Base-by-base conservation (phyloP, 2,888 invertebrate species). In the Chrysina gloriosa region DNA sequence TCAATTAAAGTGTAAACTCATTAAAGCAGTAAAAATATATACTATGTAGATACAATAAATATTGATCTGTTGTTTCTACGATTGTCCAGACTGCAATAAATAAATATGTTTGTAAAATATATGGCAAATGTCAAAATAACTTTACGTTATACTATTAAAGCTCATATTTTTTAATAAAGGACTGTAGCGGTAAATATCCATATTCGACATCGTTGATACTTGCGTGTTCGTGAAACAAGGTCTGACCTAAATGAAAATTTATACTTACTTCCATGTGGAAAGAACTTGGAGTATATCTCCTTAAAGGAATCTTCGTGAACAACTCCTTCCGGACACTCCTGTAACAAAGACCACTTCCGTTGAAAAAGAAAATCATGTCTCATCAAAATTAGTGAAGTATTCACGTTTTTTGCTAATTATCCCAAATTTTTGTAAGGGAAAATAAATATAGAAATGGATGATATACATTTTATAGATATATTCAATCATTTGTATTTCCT, bases 291-390 rank as follows among this genome's bases (percentile, higher is more conserved):
- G 85, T 98, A 98, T 78, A 98, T 97, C 81, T 96, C 96, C 85
- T 97, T 97, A 86, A 98, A 98, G 72, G 95, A 94, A 80, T 97
- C 97, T 84, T 98, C 97, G 79, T 96, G 96, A 50, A 98, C 97
- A 68, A 97, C 93, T 48, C 98, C 98, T 80, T 96, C 96, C 3
- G 98, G 97, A 85, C 96, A 97, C 84, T 96, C 95, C 96, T 96
- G 89, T n/a, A 89, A 90, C 79, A 81, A 78, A 78, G 75, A 52
- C 25, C 1, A 36, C 56, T 39, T 14, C 27, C 14, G 14, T 42
- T 58, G 25, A 39, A 27, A 42, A 58, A 39, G 39, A 42, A 42
- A 42, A 14, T 42, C 27, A 42, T 14, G 27, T 7, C 3, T 52
- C 29, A 27, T 27, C 16, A 29, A 29, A 11, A 52, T 23, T 14